Evolutionary conservation across 2,797 vertebrate genomes (phyloP).

Genomic region (Novumbra hubbsi): DNA sequence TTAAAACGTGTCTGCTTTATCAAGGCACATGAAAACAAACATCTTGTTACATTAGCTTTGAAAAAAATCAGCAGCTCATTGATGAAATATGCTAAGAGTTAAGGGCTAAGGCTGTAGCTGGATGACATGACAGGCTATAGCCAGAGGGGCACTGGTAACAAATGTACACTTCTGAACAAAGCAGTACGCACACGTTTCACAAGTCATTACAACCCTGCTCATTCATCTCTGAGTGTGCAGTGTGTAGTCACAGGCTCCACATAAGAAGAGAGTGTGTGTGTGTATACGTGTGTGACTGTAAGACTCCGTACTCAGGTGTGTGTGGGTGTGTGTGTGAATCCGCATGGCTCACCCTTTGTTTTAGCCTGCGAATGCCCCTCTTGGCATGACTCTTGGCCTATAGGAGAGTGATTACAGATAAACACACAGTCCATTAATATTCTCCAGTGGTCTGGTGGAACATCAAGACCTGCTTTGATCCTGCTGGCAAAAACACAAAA

Average conservation of each 20-base stretch:
- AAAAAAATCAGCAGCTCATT: slow-evolving; percentile 80
- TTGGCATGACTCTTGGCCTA: slow-evolving; percentile 94
- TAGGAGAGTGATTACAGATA: slow-evolving; percentile 54
- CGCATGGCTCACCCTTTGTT: slow-evolving; percentile 80
- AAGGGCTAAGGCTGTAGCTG: slow-evolving; percentile 66
- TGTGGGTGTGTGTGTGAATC: slow-evolving; percentile 41
- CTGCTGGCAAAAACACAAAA: slow-evolving; percentile 55
- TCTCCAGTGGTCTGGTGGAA: slow-evolving; percentile 59
- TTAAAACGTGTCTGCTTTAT: slow-evolving; percentile 73
- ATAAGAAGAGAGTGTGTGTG: slow-evolving; percentile 66
- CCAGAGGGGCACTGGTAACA: slow-evolving; percentile 86
- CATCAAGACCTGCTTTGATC: slow-evolving; percentile 69
- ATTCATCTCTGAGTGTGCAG: slow-evolving; percentile 43
- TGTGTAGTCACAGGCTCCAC: slow-evolving; percentile 65
- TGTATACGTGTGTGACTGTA: slow-evolving; percentile 47
- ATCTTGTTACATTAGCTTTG: slow-evolving; percentile 83
- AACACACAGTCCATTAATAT: slow-evolving; percentile 63
- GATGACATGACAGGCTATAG: slow-evolving; percentile 81
- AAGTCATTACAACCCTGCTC: slow-evolving; percentile 80
- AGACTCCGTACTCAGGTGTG: slow-evolving; percentile 54
- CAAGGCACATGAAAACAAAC: slow-evolving; percentile 90
- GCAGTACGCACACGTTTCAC: slow-evolving; percentile 80
- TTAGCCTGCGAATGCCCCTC: slow-evolving; percentile 90
- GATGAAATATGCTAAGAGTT: slow-evolving; percentile 89
- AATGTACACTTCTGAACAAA: slow-evolving; percentile 84